Evolutionary conservation across 1,140 invertebrate genomes (phyloP), one percentile per base, ranked within the genome.

Genomic region (Drosophila subobscura): DNA sequence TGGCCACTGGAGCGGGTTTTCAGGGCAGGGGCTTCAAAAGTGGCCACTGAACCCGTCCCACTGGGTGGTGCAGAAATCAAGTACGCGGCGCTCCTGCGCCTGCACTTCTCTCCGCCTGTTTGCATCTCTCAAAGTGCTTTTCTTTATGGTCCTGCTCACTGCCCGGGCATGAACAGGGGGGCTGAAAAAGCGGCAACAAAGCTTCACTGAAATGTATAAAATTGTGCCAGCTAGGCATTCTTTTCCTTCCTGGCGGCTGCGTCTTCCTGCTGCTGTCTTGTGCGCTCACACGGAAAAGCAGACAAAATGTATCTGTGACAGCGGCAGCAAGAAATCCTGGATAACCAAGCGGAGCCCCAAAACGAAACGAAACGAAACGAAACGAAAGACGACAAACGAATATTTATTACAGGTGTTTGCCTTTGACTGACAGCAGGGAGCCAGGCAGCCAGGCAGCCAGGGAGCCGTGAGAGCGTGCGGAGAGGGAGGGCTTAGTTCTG

Each of bases 321-420:
- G 80, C 63, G 72, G 3, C 79, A 77, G 80, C 50, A 51, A 72
- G 67, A 77, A 61, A 76, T 72, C 65, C 76, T 76, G 79, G 80
- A 84, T 85, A 84, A 86, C 77, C 55, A 68, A 85, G 77, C 67
- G 73, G 73, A 73, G 65, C 66, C 33, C 33, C 33, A 37, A 37
- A 37, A 37, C 74, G 64, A 79, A 74, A 75, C 16, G 16, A 20
- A 20, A 20, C 16, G 16, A 20, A 20, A 20, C 16, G 16, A 20
- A 1, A 20, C 16, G 64, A 79, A 74, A 75, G 79, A 85, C 83
- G 81, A 74, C 83, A 85, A 88, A 88, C 83, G 83, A 88, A 88
- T 85, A 85, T 86, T 88, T 85, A 85, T 85, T 85, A 85, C 81
- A 85, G 81, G 81, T 85, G 81, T 85, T 85, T 85, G 81, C 81